A percentile compares a stretch with the other conserved stretches of the same genome.
phyloP scores from a whole-genome alignment of 2,113 vertebrate genomes.

The Aegotheles bennettii region DNA sequence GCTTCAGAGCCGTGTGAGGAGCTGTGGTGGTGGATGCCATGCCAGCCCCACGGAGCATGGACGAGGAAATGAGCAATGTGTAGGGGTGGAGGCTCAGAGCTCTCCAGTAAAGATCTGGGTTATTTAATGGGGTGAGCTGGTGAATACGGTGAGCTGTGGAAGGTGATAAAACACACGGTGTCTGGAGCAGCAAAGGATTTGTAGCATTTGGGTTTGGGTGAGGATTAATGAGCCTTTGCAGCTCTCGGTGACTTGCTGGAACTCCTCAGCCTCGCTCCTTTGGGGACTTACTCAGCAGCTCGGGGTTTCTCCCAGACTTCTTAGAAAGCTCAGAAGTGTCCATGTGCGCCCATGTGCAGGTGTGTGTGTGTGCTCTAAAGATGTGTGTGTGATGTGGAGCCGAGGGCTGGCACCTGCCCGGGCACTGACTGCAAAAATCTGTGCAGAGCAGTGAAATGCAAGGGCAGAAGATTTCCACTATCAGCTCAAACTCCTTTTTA shows the following conservation, averaged over 20 bases:
- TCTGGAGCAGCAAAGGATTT: not conserved
- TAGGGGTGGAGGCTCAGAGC: not conserved
- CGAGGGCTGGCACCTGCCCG: not conserved
- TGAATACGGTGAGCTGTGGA: fast-evolving
- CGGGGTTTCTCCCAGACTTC: not conserved
- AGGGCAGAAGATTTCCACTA: not conserved
- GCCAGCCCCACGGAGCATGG: fast-evolving
- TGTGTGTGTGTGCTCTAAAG: not conserved
- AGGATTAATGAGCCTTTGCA: not conserved
- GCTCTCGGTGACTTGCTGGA: not conserved
- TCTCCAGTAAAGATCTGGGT: not conserved
- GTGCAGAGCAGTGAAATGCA: not conserved
- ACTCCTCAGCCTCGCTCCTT: not conserved
- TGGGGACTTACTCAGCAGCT: not conserved
- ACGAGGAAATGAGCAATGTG: not conserved
- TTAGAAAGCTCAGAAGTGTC: not conserved
- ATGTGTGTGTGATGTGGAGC: not conserved
- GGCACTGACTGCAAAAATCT: not conserved
- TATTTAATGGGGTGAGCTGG: not conserved
- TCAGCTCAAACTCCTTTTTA: not conserved
- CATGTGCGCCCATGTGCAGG: fast-evolving
- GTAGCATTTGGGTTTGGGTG: not conserved
- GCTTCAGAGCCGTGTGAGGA: not conserved
- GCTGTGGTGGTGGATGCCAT: not conserved
- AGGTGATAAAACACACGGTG: fast-evolving